A percentile compares a stretch with the other conserved stretches of the same genome.
These are phyloP conservation scores for Erebia ligea DNA, from an alignment of 2,888 invertebrate species.

Conservation along the genomic window DNA sequence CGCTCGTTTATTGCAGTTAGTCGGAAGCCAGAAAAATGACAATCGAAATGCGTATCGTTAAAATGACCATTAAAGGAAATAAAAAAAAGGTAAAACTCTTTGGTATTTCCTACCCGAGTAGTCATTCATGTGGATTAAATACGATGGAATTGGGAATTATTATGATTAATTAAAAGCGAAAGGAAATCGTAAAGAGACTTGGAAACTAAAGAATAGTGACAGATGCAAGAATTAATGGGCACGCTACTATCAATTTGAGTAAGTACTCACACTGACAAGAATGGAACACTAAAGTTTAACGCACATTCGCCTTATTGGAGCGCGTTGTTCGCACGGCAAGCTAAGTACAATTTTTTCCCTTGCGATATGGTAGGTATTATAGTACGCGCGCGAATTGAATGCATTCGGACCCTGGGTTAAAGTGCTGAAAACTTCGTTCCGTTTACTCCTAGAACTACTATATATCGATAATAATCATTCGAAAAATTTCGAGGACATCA, in stretches of 20 bases:
- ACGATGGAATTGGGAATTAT: slow-evolving; percentile 8
- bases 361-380: no score
- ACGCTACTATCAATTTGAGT: not conserved
- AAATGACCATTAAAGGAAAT: slow-evolving; percentile 11
- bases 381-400: no score
- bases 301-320: not conserved
- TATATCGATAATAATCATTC: no score
- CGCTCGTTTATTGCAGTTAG: not conserved
- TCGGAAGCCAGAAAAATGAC: not conserved
- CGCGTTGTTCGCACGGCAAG: not conserved
- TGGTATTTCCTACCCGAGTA: slow-evolving; percentile 13
- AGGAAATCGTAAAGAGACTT: slow-evolving; percentile 9
- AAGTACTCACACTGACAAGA: not conserved
- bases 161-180: slow-evolving; percentile 12
- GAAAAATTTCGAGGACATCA: no score
- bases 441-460: no score
- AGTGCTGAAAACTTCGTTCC: no score
- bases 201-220: not conserved
- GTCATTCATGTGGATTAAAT: not conserved
- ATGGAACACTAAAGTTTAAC: slow-evolving; percentile 1
- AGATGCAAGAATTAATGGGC: slow-evolving; percentile 1
- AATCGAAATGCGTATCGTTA: slow-evolving; percentile 8
- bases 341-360: no score
- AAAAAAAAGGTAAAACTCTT: slow-evolving; percentile 6
- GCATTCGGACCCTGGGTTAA: no score